Base-by-base conservation (phyloP, 2,888 invertebrate species). In the Lycocerus yunnanus region DNA sequence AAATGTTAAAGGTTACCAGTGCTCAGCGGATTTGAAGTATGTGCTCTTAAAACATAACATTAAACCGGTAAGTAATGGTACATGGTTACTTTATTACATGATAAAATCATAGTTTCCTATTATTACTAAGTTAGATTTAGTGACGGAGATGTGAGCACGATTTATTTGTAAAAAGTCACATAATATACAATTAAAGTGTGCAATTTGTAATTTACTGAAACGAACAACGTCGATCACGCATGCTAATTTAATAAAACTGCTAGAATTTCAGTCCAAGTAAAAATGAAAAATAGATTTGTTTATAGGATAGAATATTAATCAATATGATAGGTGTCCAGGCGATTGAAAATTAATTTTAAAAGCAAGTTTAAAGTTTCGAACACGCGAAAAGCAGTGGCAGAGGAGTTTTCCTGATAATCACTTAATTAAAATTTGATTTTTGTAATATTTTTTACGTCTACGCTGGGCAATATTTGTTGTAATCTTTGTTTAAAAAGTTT, bases 11-110 rank as follows among this genome's bases (percentile, higher is more conserved):
- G 94, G 94, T 82, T 95, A 94, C 88, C 92, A 95, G 88, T 94
- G 95, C 88, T 95, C 96, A 80, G 90, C 92, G 81, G 95, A 96
- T 89, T 90, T 95, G 83, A 93, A 93, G 86, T 96, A 92, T 88
- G 95, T 96, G 85, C 91, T 96, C 84, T 94, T 96, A 89, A 93
- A 94, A 89, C 95, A 95, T 90, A 94, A 95, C 89, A 93, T 95
- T 88, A 94, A 95, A 88, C 92, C 94, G 91, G 96, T 96, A 89
- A 90, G 90, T 89, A 79, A 5, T 58, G 74, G 15, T 5, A 43
- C n/a, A 43, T 6, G n/a, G 13, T 11, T 43, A n/a, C n/a, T 43
- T 43, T 43, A 43, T 43, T 43, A 21, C 43, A 43, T 5, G 43
- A 13, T 27, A 13, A 27, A n/a, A 27, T 27, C 27, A n/a, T 13